Evolutionary conservation across 2,113 vertebrate genomes (phyloP).

Genomic region (Zosterops japonicus): DNA sequence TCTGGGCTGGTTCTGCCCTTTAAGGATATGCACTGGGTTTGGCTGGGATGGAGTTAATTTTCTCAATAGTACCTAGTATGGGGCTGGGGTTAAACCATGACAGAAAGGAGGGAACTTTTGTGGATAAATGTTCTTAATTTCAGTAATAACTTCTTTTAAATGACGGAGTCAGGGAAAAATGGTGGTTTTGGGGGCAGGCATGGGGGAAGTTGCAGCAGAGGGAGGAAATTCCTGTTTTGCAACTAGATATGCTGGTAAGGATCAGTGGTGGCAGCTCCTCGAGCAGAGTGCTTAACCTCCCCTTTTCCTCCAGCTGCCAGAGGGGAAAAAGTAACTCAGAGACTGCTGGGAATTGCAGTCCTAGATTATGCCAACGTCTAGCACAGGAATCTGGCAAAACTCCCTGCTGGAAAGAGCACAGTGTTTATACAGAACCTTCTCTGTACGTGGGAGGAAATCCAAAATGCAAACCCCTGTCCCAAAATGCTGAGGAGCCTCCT

Average conservation of each 20-base stretch:
- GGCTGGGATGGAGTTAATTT: background rate
- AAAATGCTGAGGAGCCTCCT: background rate
- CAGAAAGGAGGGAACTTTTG: background rate
- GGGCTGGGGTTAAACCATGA: background rate
- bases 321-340: background rate
- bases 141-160: background rate
- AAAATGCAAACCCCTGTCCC: background rate
- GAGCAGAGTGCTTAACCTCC: background rate
- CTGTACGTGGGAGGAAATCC: background rate
- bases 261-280: accelerated
- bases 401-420: background rate
- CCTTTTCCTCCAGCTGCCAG: background rate
- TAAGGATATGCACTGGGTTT: background rate
- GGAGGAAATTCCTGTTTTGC: background rate
- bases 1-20: background rate
- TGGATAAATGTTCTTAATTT: background rate
- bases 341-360: constrained; percentile 18
- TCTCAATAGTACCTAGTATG: background rate
- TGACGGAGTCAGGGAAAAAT: background rate
- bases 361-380: background rate
- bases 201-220: accelerated
- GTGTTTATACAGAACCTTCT: background rate
- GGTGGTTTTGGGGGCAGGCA: background rate
- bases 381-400: background rate
- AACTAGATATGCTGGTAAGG: background rate